Percentiles rank a stretch among this genome's conserved stretches.
Conservation (phyloP, 2,888 invertebrate species). For the Philaethria dido region DNA sequence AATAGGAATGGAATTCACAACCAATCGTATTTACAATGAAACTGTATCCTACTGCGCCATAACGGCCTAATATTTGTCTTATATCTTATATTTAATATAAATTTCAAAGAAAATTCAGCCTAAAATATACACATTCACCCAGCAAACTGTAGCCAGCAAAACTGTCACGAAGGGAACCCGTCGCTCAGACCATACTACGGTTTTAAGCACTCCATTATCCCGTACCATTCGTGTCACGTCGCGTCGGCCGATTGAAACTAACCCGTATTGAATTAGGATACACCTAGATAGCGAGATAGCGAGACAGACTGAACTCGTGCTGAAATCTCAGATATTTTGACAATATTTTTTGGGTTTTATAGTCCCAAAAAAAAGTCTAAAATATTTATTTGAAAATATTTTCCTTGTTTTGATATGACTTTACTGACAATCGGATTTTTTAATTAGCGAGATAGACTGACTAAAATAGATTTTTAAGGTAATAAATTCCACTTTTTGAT, state of each 20-base stretch:
- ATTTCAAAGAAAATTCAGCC: too few species aligned
- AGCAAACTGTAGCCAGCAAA: background rate
- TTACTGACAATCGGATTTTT: too few species aligned
- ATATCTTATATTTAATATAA: too few species aligned
- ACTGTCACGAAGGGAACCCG: slow-evolving; percentile 20
- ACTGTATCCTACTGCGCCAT: too few species aligned
- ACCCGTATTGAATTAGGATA: slow-evolving; percentile 42
- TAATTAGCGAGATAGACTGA: too few species aligned
- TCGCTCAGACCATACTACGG: slow-evolving; percentile 21
- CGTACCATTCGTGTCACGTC: slow-evolving; percentile 47
- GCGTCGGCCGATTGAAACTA: slow-evolving; percentile 41
- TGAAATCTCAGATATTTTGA: slow-evolving; percentile 26
- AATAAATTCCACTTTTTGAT: too few species aligned
- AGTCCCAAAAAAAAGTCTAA: too few species aligned
- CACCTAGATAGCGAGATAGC: slow-evolving; percentile 22
- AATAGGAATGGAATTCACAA: too few species aligned
- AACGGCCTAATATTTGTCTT: too few species aligned
- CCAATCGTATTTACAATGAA: too few species aligned
- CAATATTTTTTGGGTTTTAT: background rate
- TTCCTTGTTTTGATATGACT: too few species aligned
- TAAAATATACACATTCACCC: background rate
- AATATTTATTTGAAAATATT: background rate
- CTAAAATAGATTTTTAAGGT: too few species aligned
- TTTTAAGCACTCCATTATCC: slow-evolving; percentile 35
- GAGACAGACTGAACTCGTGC: slow-evolving; percentile 22